Percentiles rank a stretch among this genome's conserved stretches.
Conservation (phyloP, 2,888 invertebrate species). For the Horisme vitalbata region DNA sequence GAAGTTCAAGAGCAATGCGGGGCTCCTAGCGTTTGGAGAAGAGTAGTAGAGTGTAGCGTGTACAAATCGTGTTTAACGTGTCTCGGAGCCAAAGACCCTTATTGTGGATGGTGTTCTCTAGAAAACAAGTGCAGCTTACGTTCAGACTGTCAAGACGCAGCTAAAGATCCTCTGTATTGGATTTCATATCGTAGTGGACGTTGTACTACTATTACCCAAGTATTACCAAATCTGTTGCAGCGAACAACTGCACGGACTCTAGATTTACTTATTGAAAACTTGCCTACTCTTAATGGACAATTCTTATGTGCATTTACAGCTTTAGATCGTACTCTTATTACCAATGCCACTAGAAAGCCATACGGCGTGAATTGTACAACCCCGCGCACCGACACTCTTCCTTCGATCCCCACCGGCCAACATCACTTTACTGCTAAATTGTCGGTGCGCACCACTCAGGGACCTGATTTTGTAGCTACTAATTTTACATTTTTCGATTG, state of each 20-base stretch:
- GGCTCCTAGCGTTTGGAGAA: slow-evolving; percentile 88
- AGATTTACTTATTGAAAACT: slow-evolving; percentile 96
- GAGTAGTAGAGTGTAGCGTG: slow-evolving; percentile 94
- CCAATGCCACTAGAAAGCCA: slow-evolving; percentile 94
- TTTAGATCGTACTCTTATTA: slow-evolving; percentile 93
- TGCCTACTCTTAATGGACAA: slow-evolving; percentile 94
- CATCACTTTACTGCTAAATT: slow-evolving; percentile 97
- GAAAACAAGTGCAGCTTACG: slow-evolving; percentile 97
- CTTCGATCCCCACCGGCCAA: slow-evolving; percentile 95
- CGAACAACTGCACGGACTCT: slow-evolving; percentile 95
- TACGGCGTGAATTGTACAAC: slow-evolving; percentile 98
- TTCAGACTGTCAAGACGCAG: slow-evolving; percentile 95
- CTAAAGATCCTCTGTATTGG: slow-evolving; percentile 96
- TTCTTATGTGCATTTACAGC: slow-evolving; percentile 97
- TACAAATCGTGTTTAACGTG: slow-evolving; percentile 96
- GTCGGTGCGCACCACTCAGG: slow-evolving; percentile 94
- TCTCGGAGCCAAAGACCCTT: slow-evolving; percentile 96
- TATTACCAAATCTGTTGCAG: slow-evolving; percentile 95
- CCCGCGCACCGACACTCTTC: slow-evolving; percentile 95
- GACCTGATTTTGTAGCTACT: slow-evolving; percentile 97
- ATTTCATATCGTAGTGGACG: slow-evolving; percentile 98
- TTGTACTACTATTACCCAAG: slow-evolving; percentile 96
- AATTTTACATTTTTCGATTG: slow-evolving; percentile 99
- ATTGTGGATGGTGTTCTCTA: slow-evolving; percentile 98
- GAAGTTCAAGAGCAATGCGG: slow-evolving; percentile 96